These are phyloP conservation scores for Ariolimax columbianus DNA, from an alignment of 2,888 invertebrate species.

Conservation along the genomic window DNA sequence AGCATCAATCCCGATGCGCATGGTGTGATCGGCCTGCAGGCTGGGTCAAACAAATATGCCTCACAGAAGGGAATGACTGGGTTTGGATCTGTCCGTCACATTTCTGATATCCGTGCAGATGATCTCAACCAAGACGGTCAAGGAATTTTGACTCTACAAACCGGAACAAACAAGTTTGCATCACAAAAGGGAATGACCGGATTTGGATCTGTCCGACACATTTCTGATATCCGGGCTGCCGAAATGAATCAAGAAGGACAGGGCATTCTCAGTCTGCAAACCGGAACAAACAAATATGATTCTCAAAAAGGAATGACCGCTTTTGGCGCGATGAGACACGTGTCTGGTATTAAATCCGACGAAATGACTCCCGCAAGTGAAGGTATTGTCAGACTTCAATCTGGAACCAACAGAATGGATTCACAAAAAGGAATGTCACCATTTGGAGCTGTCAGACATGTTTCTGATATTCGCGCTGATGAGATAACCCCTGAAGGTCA, in stretches of 20 bases:
- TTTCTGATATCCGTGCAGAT: slow-evolving; percentile 69
- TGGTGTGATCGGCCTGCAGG: slow-evolving; percentile 72
- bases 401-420: slow-evolving; percentile 8
- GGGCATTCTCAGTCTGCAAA: neutral
- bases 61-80: slow-evolving; percentile 76
- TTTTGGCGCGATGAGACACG: slow-evolving; percentile 1
- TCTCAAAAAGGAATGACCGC: neutral
- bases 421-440: slow-evolving; percentile 37
- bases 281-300: slow-evolving; percentile 1
- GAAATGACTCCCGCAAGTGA: neutral
- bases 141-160: slow-evolving; percentile 63
- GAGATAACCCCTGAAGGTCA: neutral
- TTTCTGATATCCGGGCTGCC: neutral
- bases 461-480: slow-evolving; percentile 3
- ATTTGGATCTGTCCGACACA: slow-evolving; percentile 3
- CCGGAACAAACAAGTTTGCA: slow-evolving; percentile 74
- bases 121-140: slow-evolving; percentile 61
- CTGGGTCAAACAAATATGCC: slow-evolving; percentile 76
- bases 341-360: neutral
- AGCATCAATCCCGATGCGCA: slow-evolving; percentile 68
- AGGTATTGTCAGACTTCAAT: neutral
- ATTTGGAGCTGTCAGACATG: slow-evolving; percentile 64
- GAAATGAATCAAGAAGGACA: neutral
- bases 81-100: slow-evolving; percentile 68
- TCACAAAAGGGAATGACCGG: slow-evolving; percentile 60